phyloP scores from a whole-genome alignment of 2,888 invertebrate species.

The Leptinotarsa rubiginosa region DNA sequence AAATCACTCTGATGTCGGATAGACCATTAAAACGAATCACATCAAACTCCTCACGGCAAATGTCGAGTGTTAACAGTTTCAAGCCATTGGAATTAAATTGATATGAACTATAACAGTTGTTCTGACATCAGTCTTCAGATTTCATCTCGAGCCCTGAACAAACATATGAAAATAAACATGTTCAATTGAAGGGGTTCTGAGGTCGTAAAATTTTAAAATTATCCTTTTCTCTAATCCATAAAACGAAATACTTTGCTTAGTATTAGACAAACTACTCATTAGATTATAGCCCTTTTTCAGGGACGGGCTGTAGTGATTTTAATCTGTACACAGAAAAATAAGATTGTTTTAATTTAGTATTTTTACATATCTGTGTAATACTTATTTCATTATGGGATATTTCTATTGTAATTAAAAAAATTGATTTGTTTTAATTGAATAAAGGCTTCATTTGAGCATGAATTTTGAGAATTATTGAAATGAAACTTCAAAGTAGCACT shows the following conservation, averaged over 20 bases:
- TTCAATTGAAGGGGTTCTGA: conserved; percentile 55
- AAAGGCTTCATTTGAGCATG: no score
- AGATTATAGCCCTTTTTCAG: conserved; percentile 51
- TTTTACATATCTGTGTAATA: no score
- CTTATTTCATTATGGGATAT: no score
- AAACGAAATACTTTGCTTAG: conserved; percentile 54
- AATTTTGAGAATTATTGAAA: no score
- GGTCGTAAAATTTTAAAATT: conserved; percentile 60
- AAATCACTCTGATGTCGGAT: not conserved
- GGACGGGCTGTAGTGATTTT: not conserved
- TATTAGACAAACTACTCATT: conserved; percentile 52
- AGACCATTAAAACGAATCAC: conserved; percentile 5
- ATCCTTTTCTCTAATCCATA: conserved; percentile 56
- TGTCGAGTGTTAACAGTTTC: conserved; percentile 15
- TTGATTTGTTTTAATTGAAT: no score
- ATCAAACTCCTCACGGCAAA: conserved; percentile 9
- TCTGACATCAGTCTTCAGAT: conserved; percentile 29
- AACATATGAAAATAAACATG: conserved; percentile 59
- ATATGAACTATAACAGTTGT: conserved; percentile 25
- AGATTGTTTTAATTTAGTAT: no score
- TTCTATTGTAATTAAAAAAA: no score
- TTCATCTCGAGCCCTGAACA: conserved; percentile 36
- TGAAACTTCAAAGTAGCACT: no score
- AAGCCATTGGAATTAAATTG: conserved; percentile 12
- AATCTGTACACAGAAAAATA: no score